A percentile compares a stretch with the other conserved stretches of the same genome.
phyloP scores from a whole-genome alignment of 2,113 vertebrate genomes.

The Indri indri region DNA sequence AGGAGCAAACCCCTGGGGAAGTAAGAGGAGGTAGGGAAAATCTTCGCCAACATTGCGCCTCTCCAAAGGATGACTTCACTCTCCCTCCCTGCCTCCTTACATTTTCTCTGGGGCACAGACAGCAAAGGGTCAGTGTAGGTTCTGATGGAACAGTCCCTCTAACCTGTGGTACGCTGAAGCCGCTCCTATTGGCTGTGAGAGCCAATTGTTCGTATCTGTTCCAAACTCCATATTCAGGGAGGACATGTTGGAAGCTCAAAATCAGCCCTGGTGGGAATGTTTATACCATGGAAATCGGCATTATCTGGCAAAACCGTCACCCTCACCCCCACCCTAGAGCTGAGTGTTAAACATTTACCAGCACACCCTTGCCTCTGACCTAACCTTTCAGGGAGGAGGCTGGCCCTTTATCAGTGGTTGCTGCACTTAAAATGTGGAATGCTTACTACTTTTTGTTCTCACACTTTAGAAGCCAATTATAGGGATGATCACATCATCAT shows the following conservation, averaged over 20 bases:
- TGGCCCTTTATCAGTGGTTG: too few relatives aligned
- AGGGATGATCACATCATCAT: not conserved
- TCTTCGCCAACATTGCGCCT: too few relatives aligned
- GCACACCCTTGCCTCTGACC: too few relatives aligned
- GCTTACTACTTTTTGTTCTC: not conserved
- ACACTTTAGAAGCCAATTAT: not conserved
- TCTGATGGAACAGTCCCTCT: not conserved
- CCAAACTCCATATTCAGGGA: not conserved
- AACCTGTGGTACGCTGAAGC: not conserved
- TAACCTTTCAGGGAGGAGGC: not conserved
- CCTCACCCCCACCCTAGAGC: not conserved
- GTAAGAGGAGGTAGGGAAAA: not conserved
- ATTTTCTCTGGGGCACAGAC: fast-evolving
- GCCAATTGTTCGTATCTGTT: not conserved
- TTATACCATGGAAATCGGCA: not conserved
- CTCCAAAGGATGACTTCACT: not conserved
- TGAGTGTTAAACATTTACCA: not conserved
- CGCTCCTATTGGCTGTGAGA: fast-evolving
- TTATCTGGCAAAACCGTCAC: not conserved
- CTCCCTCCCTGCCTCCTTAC: not conserved
- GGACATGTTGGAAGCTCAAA: not conserved
- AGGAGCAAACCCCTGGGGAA: not conserved
- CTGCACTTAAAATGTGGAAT: not conserved
- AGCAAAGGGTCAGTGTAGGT: not conserved
- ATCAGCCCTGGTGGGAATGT: not conserved